phyloP scores from a whole-genome alignment of 2,797 vertebrate species.

The Melopsittacus undulatus region DNA sequence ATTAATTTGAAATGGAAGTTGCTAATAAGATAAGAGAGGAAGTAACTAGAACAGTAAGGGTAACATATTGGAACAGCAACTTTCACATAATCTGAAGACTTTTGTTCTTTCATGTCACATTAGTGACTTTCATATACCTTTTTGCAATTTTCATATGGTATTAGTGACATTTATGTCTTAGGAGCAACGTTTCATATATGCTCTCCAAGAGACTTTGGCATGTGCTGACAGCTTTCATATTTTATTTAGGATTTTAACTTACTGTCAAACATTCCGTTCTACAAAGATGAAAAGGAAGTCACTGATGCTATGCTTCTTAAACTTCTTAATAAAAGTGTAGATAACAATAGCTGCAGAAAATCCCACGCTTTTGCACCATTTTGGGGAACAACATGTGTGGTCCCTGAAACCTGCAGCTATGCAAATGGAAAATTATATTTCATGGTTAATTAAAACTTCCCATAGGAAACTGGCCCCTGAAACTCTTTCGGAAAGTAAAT shows the following conservation, averaged over 20 bases:
- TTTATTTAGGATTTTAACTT: constrained; percentile 64
- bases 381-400: neutral
- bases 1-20: constrained; percentile 70
- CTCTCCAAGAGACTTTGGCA: neutral
- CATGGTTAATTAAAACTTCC: constrained; percentile 55
- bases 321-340: constrained; percentile 33
- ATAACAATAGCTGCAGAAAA: constrained; percentile 34
- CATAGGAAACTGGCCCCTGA: neutral
- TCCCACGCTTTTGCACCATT: neutral
- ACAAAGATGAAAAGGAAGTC: constrained; percentile 56
- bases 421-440: constrained; percentile 17
- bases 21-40: constrained; percentile 67
- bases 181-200: constrained; percentile 37
- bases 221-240: constrained; percentile 55
- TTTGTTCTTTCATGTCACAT: constrained; percentile 69
- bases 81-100: constrained; percentile 67
- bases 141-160: constrained; percentile 67
- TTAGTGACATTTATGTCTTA: constrained; percentile 43
- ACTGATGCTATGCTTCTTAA: constrained; percentile 12
- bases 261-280: constrained; percentile 41
- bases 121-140: constrained; percentile 65
- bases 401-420: neutral
- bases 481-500: constrained; percentile 40
- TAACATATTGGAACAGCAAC: constrained; percentile 34
- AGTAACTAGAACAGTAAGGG: constrained; percentile 51